Evolutionary conservation across 2,888 invertebrate species (phyloP).

Genomic region (Scaptomyza caliginosa): DNA sequence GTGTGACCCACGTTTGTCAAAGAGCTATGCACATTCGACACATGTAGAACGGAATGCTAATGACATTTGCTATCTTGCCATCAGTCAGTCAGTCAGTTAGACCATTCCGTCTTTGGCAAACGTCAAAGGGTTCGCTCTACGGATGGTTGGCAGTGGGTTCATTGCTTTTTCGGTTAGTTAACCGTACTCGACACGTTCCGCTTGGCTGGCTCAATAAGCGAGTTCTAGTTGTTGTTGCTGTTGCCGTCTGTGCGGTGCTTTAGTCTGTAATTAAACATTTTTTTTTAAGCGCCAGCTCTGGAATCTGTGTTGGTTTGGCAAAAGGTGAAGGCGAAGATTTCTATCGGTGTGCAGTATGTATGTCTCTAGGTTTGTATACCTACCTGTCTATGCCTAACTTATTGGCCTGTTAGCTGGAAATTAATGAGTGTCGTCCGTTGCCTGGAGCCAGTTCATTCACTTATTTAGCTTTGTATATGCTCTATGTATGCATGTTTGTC

Average conservation of each 20-base stretch:
- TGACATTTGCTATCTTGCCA: conserved; percentile 60
- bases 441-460: conserved; percentile 67
- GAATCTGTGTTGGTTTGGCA: conserved; percentile 26
- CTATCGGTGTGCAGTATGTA: conserved; percentile 22
- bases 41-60: conserved; percentile 64
- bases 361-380: conserved; percentile 3
- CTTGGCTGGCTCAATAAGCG: conserved; percentile 68
- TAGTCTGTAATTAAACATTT: conserved; percentile 69
- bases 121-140: conserved; percentile 67
- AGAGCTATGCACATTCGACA: conserved; percentile 34
- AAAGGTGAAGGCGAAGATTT: conserved; percentile 50
- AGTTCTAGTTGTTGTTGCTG: conserved; percentile 14
- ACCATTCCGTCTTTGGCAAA: conserved; percentile 13
- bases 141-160: conserved; percentile 28
- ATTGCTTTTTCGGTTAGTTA: conserved; percentile 73
- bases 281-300: conserved; percentile 36
- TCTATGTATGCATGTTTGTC: neutral
- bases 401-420: conserved; percentile 48
- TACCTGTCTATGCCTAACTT: conserved; percentile 18
- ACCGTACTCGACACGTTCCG: conserved; percentile 73
- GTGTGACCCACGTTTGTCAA: conserved; percentile 44
- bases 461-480: conserved; percentile 18
- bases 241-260: conserved; percentile 40
- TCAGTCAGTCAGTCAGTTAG: conserved; percentile 46
- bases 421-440: conserved; percentile 66